A percentile compares a stretch with the other conserved stretches of the same genome.
These are phyloP conservation scores for Apostichopus japonicus DNA, from an alignment of 35 echinoderm and acorn worm species.

Conservation along the genomic window DNA sequence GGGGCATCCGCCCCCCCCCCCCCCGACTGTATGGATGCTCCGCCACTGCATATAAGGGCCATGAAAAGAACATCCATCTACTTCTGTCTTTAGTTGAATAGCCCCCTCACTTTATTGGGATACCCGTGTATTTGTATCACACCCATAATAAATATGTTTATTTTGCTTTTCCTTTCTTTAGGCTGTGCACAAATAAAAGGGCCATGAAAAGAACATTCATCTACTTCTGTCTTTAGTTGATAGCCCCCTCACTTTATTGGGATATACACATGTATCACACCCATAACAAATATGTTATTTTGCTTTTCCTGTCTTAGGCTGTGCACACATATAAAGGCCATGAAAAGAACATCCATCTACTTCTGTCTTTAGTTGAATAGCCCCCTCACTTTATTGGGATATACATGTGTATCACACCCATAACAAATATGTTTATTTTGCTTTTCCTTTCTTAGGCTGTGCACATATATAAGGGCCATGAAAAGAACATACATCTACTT, in stretches of 20 bases:
- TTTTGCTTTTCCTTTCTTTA: neutral
- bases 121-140: too few relatives aligned
- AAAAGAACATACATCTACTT: conserved; percentile 83
- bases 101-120: neutral
- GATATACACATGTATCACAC: too few relatives aligned
- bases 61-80: conserved; percentile 76
- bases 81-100: conserved; percentile 78
- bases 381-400: neutral
- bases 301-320: conserved; percentile 1
- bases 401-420: too few relatives aligned
- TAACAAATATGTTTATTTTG: neutral
- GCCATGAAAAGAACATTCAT: conserved; percentile 82
- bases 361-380: conserved; percentile 80
- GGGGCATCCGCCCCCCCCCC: too few relatives aligned
- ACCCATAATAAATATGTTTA: neutral
- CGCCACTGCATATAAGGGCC: too few relatives aligned
- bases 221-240: conserved; percentile 74
- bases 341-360: conserved; percentile 77
- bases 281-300: too few relatives aligned
- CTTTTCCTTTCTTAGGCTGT: conserved; percentile 57
- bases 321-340: conserved; percentile 79
- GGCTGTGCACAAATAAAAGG: too few relatives aligned
- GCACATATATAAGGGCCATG: conserved; percentile 81
- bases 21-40: too few relatives aligned
- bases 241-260: too few relatives aligned